Evolutionary conservation across 2,113 vertebrate genomes (phyloP).

Genomic region (Nyctereutes procyonoides): DNA sequence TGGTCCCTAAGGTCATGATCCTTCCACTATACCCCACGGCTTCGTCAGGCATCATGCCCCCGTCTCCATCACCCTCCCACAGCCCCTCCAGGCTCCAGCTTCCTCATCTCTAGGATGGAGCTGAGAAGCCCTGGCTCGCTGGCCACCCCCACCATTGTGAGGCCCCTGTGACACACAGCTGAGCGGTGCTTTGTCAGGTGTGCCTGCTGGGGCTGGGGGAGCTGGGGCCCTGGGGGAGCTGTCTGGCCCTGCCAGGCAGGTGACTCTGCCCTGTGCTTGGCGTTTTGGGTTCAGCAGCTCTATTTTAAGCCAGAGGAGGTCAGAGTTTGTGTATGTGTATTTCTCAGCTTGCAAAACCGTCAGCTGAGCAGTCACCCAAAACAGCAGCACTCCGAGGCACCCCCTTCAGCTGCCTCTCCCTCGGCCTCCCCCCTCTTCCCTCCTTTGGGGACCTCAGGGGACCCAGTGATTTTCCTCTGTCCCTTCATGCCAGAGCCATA

Average conservation of each 20-base stretch:
- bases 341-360: constrained; percentile 84
- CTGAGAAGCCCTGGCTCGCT: neutral
- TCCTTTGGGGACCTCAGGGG: neutral
- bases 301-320: constrained; percentile 87
- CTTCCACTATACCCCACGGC: rapidly evolving
- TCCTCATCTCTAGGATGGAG: neutral
- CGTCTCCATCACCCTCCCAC: neutral
- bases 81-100: neutral
- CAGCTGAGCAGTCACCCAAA: constrained; percentile 83
- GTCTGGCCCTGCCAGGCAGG: constrained; percentile 66
- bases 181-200: neutral
- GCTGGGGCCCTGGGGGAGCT: constrained; percentile 49
- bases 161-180: neutral
- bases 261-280: constrained; percentile 70
- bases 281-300: constrained; percentile 81
- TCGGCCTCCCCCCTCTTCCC: neutral
- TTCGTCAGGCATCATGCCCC: neutral
- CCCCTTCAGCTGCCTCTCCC: neutral
- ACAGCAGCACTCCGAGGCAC: constrained; percentile 80
- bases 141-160: rapidly evolving
- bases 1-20: neutral
- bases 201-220: neutral
- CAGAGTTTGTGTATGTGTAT: constrained; percentile 74
- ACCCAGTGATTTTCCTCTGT: constrained; percentile 68
- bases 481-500: neutral